Base-by-base conservation (phyloP, 2,888 invertebrate genomes). In the Coecobrya sp. region DNA sequence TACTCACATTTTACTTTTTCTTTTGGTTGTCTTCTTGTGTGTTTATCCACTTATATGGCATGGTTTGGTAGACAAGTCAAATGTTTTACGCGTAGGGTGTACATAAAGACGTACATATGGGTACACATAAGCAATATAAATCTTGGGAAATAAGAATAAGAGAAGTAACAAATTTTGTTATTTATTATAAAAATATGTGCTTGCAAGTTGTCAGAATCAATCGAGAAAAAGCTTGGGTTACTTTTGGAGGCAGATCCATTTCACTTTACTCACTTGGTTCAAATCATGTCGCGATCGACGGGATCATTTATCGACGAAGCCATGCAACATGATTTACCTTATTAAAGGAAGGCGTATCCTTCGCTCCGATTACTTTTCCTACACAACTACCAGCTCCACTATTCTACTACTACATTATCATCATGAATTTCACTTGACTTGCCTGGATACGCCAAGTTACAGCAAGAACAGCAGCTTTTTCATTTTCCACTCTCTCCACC, bases 311-410 rank as follows among this genome's bases (percentile, higher is more conserved):
- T 89, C 76, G 84, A 84, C 70, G 84, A 85, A 85, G 89, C 89
- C 89, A 89, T 89, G 85, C 84, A 89, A 85, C 89, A 89, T 89
- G 89, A 89, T 89, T 89, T 89, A 89, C 89, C 89, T 89, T 85
- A 89, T 89, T 89, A 89, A 89, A 89, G 55, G 84, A 49, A 89
- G 89, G 89, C 89, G 89, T 89, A 85, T 84, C 89, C 89, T 85
- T 45, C 68, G 49, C 70, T 89, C 82, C 84, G 73, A 82, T 82
- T 89, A 73, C 70, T 70, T 19, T 36, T 36, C 36, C 36, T 36
- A 36, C 36, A 36, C 36, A 36, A 22, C 79, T 25, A 79, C 5
- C 73, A 42, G 49, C 49, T 27, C 25, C n/a, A 42, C 7, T 3
- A 55, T 55, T 10, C 5, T 16, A 11, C 70, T 19, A 73, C 42